Evolutionary conservation across 2,113 vertebrate genomes (phyloP), one percentile per base, ranked within the genome.

Genomic region (Eonycteris spelaea): DNA sequence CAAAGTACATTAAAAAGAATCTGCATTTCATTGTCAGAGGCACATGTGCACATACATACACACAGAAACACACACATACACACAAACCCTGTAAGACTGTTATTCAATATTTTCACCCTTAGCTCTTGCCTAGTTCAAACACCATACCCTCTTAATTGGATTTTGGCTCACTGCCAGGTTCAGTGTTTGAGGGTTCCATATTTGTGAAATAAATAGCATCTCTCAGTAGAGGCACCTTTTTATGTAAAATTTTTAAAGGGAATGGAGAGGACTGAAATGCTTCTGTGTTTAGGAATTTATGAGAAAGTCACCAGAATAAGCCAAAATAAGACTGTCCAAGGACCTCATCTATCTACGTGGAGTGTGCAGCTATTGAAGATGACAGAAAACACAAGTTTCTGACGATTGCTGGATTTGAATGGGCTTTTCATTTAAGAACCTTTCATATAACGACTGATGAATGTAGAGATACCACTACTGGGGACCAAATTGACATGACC

Each of bases 151-250:
- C 95, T 79, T 98, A 98, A 98, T 98, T 98, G 98, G 98, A 94
- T 98, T 98, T 98, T 99, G 98, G 98, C 98, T 96, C 80, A 35
- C 75, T 98, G 98, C 98, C 98, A 98, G 86, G 83, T 95, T 96
- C 0, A 48, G 95, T 93, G 79, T 97, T 97, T 96, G 97, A 97
- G 97, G 97, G 96, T 94, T 97, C 95, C 86, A 71, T 98, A 97
- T 98, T 95, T 95, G 74, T 96, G 97, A 97, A 98, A 98, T 98
- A 98, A 97, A 96, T 97, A 96, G 94, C 90, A 85, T 59, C 86
- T 98, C 98, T 97, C 95, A 94, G 95, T 86, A 98, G 96, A 97
- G 90, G 85, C 90, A 83, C 19, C 91, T 93, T 96, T 97, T 93
- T 96, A 95, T 97, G 59, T 95, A 90, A 96, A 96, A 93, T 93